A percentile compares a stretch with the other conserved stretches of the same genome.
phyloP scores from a whole-genome alignment of 2,113 vertebrate genomes.

The Steatornis caripensis region DNA sequence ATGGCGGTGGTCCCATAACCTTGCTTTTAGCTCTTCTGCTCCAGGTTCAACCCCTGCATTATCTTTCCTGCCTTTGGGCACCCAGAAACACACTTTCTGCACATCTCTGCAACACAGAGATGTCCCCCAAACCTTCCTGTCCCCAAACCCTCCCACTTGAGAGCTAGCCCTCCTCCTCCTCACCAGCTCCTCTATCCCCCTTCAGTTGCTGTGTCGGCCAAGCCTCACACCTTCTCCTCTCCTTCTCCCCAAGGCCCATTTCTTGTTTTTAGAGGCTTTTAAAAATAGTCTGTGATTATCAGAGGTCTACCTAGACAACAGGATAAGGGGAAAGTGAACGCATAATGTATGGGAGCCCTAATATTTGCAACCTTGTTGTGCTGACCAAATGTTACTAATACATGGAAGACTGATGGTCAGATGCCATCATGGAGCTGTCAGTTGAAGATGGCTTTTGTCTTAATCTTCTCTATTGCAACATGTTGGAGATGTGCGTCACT shows the following conservation, averaged over 20 bases:
- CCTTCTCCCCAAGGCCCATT: not conserved
- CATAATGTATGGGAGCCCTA: not conserved
- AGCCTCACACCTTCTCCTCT: not conserved
- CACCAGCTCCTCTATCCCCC: not conserved
- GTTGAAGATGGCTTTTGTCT: conserved; percentile 47
- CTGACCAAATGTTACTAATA: not conserved
- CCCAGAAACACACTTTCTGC: not conserved
- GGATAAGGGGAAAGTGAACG: not conserved
- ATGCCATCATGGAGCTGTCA: conserved; percentile 20
- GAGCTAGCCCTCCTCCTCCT: not conserved
- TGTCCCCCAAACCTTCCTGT: not conserved
- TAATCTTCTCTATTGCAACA: conserved; percentile 41
- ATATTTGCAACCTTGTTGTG: not conserved
- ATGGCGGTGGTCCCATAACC: not conserved
- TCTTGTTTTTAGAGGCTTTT: not conserved
- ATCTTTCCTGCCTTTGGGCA: not conserved
- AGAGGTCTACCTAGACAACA: not conserved
- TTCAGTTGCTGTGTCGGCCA: not conserved
- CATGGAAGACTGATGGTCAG: not conserved
- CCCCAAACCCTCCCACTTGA: not conserved
- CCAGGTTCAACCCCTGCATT: not conserved
- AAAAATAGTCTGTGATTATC: not conserved
- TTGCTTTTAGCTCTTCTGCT: not conserved
- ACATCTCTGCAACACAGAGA: not conserved
- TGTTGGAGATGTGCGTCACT: conserved; percentile 22